Evolutionary conservation across 1,140 invertebrate species (phyloP).

Genomic region (Calephelis nemesis): DNA sequence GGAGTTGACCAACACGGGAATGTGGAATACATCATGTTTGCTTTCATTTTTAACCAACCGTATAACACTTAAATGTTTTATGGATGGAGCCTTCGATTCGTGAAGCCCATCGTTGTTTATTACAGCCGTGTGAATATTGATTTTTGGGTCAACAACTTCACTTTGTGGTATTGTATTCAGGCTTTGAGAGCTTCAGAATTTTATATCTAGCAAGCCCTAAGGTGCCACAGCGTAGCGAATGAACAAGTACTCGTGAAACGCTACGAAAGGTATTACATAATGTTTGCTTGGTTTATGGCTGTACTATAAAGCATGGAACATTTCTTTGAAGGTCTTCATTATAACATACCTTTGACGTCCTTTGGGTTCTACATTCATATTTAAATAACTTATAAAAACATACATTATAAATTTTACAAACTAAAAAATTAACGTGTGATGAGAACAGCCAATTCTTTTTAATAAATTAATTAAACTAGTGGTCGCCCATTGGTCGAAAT

Average conservation of each 20-base stretch:
- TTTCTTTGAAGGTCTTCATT: slow-evolving; percentile 2
- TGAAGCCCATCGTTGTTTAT: slow-evolving; percentile 67
- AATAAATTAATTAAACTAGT: too few relatives aligned
- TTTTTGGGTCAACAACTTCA: slow-evolving; percentile 73
- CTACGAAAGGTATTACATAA: slow-evolving; percentile 27
- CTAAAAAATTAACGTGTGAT: too few relatives aligned
- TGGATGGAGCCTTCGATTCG: slow-evolving; percentile 68
- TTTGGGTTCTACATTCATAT: too few relatives aligned
- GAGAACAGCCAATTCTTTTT: too few relatives aligned
- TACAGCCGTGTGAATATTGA: slow-evolving; percentile 72
- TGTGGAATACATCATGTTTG: slow-evolving; percentile 1
- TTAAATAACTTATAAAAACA: too few relatives aligned
- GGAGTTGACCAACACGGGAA: too few relatives aligned
- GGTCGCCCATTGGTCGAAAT: too few relatives aligned
- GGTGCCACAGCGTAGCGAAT: slow-evolving; percentile 29
- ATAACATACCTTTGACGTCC: neutral
- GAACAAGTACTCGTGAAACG: slow-evolving; percentile 26
- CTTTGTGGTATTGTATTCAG: slow-evolving; percentile 46
- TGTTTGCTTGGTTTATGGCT: slow-evolving; percentile 26
- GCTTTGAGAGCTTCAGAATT: slow-evolving; percentile 45
- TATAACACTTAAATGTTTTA: slow-evolving; percentile 61
- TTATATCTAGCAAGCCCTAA: slow-evolving; percentile 45
- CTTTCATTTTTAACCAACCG: slow-evolving; percentile 30
- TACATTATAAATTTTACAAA: too few relatives aligned
- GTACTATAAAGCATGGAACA: slow-evolving; percentile 19